Evolutionary conservation across 2,888 invertebrate species (phyloP).

Genomic region (Amblyjoppa proteus): DNA sequence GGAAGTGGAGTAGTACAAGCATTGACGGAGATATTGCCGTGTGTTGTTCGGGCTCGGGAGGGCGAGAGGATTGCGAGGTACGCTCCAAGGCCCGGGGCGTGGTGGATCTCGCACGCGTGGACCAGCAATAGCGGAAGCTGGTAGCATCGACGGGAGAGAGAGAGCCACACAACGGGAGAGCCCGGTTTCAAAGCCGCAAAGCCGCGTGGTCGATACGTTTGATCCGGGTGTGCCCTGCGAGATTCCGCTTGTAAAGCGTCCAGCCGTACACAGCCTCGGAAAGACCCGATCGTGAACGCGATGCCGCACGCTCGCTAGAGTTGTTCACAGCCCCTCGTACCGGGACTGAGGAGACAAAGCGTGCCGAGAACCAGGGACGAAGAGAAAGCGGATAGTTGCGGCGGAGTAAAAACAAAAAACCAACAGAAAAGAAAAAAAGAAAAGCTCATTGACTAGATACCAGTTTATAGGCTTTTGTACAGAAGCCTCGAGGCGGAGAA

Average conservation of each 20-base stretch:
- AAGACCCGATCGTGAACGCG: slow-evolving; percentile 32
- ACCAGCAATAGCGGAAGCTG: slow-evolving; percentile 6
- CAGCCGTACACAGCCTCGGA: slow-evolving; percentile 59
- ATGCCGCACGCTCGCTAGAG: slow-evolving; percentile 28
- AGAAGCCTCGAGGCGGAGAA: slow-evolving; percentile 13
- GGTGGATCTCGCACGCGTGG: slow-evolving; percentile 37
- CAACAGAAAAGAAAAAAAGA: background rate
- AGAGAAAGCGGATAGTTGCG: slow-evolving; percentile 9
- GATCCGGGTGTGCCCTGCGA: slow-evolving; percentile 71
- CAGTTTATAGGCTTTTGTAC: slow-evolving; percentile 10
- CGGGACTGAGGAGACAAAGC: slow-evolving; percentile 45
- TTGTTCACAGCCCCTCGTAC: slow-evolving; percentile 28
- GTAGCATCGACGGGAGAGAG: slow-evolving; percentile 8
- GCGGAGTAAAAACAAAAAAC: slow-evolving; percentile 19
- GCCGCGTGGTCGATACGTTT: slow-evolving; percentile 80
- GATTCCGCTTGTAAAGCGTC: slow-evolving; percentile 66
- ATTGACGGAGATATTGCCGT: slow-evolving; percentile 30
- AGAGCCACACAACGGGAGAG: slow-evolving; percentile 47
- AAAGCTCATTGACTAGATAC: slow-evolving; percentile 36
- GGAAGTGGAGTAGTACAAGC: slow-evolving; percentile 4
- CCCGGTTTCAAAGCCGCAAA: slow-evolving; percentile 77
- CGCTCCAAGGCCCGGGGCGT: slow-evolving; percentile 23
- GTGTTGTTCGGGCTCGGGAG: slow-evolving; percentile 28
- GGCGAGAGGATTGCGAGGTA: slow-evolving; percentile 9
- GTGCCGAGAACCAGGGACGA: background rate